Percentiles rank a stretch among this genome's conserved stretches.
phyloP scores from a whole-genome alignment of 1,140 invertebrate species.

The Solen grandis region DNA sequence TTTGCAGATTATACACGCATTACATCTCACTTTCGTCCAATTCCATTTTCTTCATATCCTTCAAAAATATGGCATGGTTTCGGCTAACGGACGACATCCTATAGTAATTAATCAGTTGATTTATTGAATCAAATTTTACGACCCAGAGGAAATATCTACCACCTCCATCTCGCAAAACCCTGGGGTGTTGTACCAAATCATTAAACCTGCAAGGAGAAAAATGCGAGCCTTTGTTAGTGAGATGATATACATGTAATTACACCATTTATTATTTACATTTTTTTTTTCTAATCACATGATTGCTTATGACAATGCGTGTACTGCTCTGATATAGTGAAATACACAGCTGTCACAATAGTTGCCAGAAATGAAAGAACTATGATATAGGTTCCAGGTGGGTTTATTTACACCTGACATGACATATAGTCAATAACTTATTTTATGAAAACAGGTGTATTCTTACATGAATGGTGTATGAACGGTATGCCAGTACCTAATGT shows the following conservation, averaged over 20 bases:
- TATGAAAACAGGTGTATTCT: too few species aligned
- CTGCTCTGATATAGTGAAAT: background rate
- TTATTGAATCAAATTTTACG: conserved; percentile 99
- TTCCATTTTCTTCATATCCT: too few species aligned
- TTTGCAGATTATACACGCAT: too few species aligned
- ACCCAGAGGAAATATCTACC: conserved; percentile 99
- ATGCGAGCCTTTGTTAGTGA: background rate
- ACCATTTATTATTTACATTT: background rate
- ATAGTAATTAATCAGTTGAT: conserved; percentile 99
- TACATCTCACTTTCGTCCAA: too few species aligned
- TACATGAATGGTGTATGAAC: too few species aligned
- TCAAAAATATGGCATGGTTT: conserved; percentile 95
- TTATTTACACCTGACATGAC: too few species aligned
- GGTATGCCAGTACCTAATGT: too few species aligned
- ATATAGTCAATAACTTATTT: too few species aligned
- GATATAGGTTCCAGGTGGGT: too few species aligned
- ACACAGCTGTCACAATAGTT: background rate
- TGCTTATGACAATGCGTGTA: background rate
- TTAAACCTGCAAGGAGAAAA: conserved; percentile 66
- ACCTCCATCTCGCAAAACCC: conserved; percentile 93
- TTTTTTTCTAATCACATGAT: background rate
- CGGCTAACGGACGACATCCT: conserved; percentile 96
- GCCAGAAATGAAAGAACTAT: background rate
- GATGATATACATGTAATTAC: background rate
- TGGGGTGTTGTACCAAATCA: conserved; percentile 97